Conservation (phyloP, 2,113 vertebrate genomes). For the Nothobranchius kuhntae region DNA sequence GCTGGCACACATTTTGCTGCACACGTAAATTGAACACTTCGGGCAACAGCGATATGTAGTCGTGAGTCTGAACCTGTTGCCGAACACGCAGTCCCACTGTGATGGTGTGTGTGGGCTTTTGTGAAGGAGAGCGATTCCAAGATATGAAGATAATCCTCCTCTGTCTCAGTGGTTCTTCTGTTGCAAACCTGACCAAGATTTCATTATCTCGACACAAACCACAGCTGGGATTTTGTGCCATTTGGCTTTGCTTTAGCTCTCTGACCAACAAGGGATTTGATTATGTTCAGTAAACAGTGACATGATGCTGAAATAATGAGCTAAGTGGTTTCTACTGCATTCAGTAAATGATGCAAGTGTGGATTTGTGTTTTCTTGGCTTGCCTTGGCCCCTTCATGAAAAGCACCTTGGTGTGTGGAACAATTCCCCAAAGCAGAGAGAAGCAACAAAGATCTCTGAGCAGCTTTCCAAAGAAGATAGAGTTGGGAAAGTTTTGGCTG, state of each 20-base stretch:
- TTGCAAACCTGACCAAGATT: constrained; percentile 27
- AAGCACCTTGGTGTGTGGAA: constrained; percentile 11
- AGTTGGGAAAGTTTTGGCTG: background rate
- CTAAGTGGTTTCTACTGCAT: constrained; percentile 9
- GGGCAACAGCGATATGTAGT: background rate
- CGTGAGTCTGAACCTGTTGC: background rate
- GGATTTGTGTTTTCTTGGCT: constrained; percentile 15
- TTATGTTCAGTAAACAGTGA: constrained; percentile 12
- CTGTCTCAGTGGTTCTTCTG: constrained; percentile 20
- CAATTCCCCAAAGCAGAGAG: constrained; percentile 7
- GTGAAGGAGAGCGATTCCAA: constrained; percentile 13
- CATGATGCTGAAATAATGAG: constrained; percentile 34
- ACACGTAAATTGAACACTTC: constrained; percentile 22
- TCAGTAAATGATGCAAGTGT: constrained; percentile 14
- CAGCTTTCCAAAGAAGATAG: background rate
- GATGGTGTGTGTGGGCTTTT: background rate
- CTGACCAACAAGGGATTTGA: constrained; percentile 17
- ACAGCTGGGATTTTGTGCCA: constrained; percentile 12
- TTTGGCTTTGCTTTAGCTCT: constrained; percentile 30
- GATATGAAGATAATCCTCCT: constrained; percentile 27
- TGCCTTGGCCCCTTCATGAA: constrained; percentile 14
- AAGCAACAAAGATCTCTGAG: constrained; percentile 2
- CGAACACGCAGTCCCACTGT: background rate
- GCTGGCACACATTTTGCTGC: background rate
- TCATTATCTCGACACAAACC: constrained; percentile 32